phyloP scores from a whole-genome alignment of 2,888 invertebrate genomes.

The Barypeithes pellucidus region DNA sequence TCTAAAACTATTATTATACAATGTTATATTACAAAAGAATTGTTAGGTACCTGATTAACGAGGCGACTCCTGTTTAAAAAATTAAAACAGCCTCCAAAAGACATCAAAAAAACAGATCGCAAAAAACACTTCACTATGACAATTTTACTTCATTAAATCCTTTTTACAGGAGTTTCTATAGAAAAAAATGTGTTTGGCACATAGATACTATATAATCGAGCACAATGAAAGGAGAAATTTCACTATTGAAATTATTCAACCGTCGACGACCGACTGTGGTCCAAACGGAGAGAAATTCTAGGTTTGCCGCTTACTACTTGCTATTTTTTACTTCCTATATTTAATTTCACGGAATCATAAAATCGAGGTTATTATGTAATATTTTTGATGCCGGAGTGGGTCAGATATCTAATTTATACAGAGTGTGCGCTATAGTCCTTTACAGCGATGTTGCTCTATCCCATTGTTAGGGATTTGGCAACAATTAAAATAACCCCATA shows the following conservation, averaged over 20 bases:
- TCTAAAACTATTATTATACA: neutral
- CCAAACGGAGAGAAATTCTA: conserved; percentile 19
- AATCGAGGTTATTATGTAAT: conserved; percentile 29
- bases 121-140: conserved; percentile 8
- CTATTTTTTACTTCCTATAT: conserved; percentile 28
- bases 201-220: conserved; percentile 6
- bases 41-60: conserved; percentile 9
- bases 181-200: neutral
- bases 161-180: neutral
- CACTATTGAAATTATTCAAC: conserved; percentile 33
- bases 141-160: neutral
- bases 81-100: conserved; percentile 17
- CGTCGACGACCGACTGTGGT: conserved; percentile 22
- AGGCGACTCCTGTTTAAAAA: neutral
- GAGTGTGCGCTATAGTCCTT: too few species aligned
- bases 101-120: neutral
- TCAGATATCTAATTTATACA: conserved; percentile 6
- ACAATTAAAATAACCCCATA: too few species aligned
- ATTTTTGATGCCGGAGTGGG: conserved; percentile 1
- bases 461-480: too few species aligned
- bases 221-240: conserved; percentile 19
- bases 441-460: neutral
- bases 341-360: conserved; percentile 11
- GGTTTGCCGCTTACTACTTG: conserved; percentile 14
- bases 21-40: neutral